These are phyloP conservation scores for Girardinichthys multiradiatus DNA, from an alignment of 2,113 vertebrate species.

Conservation along the genomic window DNA sequence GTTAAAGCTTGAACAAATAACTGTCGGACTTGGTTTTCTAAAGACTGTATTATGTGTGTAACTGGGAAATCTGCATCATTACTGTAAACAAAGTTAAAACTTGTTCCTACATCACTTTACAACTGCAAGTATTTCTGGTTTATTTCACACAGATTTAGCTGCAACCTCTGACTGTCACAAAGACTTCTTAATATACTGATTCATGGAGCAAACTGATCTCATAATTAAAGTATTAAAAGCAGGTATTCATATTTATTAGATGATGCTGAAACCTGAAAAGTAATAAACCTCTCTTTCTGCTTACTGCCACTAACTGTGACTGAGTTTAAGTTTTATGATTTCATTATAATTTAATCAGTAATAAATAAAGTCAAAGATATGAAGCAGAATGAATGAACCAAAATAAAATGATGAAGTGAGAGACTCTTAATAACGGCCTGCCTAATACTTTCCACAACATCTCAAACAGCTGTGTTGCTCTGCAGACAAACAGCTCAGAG, in stretches of 20 bases:
- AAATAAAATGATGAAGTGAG: conserved; percentile 68
- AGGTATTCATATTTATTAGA: conserved; percentile 62
- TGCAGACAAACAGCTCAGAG: conserved; percentile 51
- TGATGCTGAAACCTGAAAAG: conserved; percentile 42
- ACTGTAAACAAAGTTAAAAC: conserved; percentile 1
- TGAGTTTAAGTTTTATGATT: conserved; percentile 33
- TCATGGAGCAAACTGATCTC: conserved; percentile 19
- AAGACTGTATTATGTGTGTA: too few species aligned
- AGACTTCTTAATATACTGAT: conserved; percentile 6
- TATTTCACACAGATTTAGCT: conserved; percentile 1
- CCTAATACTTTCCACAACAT: conserved; percentile 73
- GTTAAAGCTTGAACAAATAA: too few species aligned
- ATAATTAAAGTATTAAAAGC: conserved; percentile 32
- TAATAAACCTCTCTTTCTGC: conserved; percentile 25
- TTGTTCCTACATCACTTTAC: conserved; percentile 11
- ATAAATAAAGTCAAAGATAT: conserved; percentile 50
- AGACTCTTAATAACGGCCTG: conserved; percentile 45
- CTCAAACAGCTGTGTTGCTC: conserved; percentile 47
- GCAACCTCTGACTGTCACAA: neutral
- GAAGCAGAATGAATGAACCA: conserved; percentile 59
- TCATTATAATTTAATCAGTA: conserved; percentile 38
- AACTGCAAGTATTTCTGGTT: conserved; percentile 40
- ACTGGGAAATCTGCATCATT: neutral
- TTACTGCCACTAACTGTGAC: conserved; percentile 6
- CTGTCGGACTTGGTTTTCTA: too few species aligned